Evolutionary conservation across 1,140 invertebrate species (phyloP).

Genomic region (Cryptotermes secundus): DNA sequence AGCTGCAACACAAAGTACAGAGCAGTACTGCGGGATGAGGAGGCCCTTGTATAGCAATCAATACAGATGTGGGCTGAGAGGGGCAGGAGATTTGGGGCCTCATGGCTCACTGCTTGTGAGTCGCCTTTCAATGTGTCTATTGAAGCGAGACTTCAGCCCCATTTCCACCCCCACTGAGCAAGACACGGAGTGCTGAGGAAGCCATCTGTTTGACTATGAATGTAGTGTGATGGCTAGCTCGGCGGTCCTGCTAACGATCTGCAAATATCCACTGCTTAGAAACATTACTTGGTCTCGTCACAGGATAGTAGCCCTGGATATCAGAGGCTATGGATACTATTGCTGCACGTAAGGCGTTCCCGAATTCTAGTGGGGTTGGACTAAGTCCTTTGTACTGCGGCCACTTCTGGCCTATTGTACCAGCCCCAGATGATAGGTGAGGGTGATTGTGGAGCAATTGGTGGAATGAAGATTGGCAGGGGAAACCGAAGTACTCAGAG

Average conservation of each 20-base stretch:
- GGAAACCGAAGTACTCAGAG: no score
- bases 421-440: no score
- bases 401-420: no score
- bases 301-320: neutral
- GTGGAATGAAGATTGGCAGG: no score
- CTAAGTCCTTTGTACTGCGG: no score
- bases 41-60: neutral
- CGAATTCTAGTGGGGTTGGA: no score
- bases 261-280: neutral
- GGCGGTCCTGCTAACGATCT: neutral
- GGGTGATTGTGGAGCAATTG: no score
- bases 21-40: neutral
- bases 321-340: no score
- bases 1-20: neutral
- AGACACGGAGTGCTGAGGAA: neutral
- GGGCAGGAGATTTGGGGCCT: neutral
- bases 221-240: neutral
- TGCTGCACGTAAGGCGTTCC: no score
- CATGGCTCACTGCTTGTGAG: neutral
- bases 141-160: neutral
- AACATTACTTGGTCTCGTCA: neutral
- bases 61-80: neutral
- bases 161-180: neutral
- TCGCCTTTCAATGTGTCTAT: conserved; percentile 6
- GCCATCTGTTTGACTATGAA: neutral